These are phyloP conservation scores for Mesoligia furuncula DNA, from an alignment of 2,888 invertebrate species.

Conservation along the genomic window DNA sequence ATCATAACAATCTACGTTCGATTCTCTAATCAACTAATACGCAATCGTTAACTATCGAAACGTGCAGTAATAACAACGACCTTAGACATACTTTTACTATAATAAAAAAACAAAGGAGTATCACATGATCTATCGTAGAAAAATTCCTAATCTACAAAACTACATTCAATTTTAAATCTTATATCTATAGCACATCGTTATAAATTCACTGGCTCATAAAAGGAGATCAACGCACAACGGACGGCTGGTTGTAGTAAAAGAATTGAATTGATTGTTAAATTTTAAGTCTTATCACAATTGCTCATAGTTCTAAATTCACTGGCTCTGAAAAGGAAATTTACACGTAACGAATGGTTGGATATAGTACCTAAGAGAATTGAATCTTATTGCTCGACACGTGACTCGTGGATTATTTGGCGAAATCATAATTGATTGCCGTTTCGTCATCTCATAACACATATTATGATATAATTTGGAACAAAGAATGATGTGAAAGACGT, in stretches of 20 bases:
- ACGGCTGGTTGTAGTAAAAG: conserved; percentile 12
- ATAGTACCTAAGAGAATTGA: conserved; percentile 26
- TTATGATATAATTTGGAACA: conserved; percentile 41
- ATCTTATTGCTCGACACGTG: conserved; percentile 43
- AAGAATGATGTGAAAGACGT: conserved; percentile 30
- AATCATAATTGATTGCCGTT: conserved; percentile 54
- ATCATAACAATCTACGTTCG: conserved; percentile 41
- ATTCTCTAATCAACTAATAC: conserved; percentile 44
- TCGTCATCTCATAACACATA: conserved; percentile 27
- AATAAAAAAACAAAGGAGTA: conserved; percentile 51
- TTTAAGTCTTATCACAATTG: conserved; percentile 11
- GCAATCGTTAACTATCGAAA: conserved; percentile 53
- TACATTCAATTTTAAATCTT: conserved; percentile 16
- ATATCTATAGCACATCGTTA: background rate
- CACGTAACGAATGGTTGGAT: conserved; percentile 4
- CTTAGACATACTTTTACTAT: conserved; percentile 51
- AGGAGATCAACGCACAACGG: conserved; percentile 3
- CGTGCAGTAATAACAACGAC: conserved; percentile 51
- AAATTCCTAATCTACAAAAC: conserved; percentile 7
- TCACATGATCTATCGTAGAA: conserved; percentile 28
- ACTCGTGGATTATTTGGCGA: conserved; percentile 57
- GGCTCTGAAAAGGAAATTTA: background rate
- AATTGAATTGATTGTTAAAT: conserved; percentile 11
- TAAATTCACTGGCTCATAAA: background rate
- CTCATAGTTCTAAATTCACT: conserved; percentile 2